These are phyloP conservation scores for Pedicia rivosa DNA, from an alignment of 2,888 invertebrate genomes.

Conservation along the genomic window DNA sequence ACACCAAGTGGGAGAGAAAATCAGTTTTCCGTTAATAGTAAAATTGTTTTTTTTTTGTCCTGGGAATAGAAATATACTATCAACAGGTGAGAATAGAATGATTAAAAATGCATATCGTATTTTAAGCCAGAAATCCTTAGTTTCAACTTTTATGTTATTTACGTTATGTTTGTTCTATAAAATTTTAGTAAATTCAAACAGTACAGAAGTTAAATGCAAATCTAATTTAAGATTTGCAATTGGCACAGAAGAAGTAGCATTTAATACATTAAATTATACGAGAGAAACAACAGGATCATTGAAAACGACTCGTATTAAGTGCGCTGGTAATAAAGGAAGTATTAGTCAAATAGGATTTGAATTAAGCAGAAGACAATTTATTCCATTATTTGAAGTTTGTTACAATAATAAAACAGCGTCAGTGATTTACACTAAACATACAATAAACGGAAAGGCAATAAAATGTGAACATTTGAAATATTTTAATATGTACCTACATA, in stretches of 20 bases:
- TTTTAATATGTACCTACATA: neutral
- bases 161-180: too few relatives aligned
- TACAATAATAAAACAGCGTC: slow-evolving; percentile 21
- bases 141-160: too few relatives aligned
- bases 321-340: slow-evolving; percentile 1
- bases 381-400: slow-evolving; percentile 22
- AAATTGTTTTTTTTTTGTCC: slow-evolving; percentile 1
- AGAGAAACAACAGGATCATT: slow-evolving; percentile 1
- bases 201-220: neutral
- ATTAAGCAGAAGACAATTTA: slow-evolving; percentile 7
- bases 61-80: neutral
- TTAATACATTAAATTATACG: slow-evolving; percentile 1
- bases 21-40: neutral
- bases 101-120: too few relatives aligned
- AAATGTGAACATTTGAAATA: slow-evolving; percentile 18
- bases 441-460: slow-evolving; percentile 22
- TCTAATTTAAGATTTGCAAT: neutral
- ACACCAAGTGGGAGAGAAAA: neutral
- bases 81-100: neutral
- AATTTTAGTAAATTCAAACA: too few relatives aligned
- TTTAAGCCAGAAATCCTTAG: too few relatives aligned
- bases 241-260: neutral
- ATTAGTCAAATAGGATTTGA: slow-evolving; percentile 8
- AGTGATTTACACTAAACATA: slow-evolving; percentile 22
- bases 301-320: neutral